A percentile compares a stretch with the other conserved stretches of the same genome.
phyloP scores from a whole-genome alignment of 2,113 vertebrate species.

The Elgaria multicarinata region DNA sequence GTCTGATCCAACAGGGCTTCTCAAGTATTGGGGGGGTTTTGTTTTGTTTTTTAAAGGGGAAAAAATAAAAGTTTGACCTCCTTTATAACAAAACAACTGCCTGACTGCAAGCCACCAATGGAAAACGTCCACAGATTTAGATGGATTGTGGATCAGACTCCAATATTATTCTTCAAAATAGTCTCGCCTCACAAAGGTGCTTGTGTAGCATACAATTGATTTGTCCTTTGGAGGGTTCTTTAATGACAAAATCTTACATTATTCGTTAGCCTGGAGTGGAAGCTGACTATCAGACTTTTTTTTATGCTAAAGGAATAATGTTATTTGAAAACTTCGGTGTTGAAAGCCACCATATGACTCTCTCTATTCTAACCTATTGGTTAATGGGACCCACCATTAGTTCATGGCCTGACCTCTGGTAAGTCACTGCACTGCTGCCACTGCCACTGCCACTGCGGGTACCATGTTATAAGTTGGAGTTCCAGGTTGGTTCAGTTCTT shows the following conservation, averaged over 20 bases:
- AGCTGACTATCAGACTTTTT: no score
- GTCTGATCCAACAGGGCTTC: no score
- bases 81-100: slow-evolving; percentile 11
- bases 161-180: neutral
- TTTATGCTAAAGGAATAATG: neutral
- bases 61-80: neutral
- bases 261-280: no score
- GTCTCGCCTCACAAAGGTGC: neutral
- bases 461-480: no score
- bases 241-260: neutral
- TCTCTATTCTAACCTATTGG: no score
- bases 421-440: no score
- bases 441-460: no score
- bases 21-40: no score
- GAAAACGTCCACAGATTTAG: slow-evolving; percentile 9
- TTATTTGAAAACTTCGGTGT: neutral
- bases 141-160: slow-evolving; percentile 1
- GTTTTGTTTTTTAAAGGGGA: no score
- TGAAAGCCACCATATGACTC: neutral
- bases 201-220: neutral
- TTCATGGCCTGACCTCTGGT: no score
- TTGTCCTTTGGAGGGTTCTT: slow-evolving; percentile 10
- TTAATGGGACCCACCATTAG: no score
- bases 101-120: slow-evolving; percentile 21
- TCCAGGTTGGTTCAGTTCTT: no score